Conservation (phyloP, 1,140 invertebrate species). For the Meloidogyne exigua region DNA sequence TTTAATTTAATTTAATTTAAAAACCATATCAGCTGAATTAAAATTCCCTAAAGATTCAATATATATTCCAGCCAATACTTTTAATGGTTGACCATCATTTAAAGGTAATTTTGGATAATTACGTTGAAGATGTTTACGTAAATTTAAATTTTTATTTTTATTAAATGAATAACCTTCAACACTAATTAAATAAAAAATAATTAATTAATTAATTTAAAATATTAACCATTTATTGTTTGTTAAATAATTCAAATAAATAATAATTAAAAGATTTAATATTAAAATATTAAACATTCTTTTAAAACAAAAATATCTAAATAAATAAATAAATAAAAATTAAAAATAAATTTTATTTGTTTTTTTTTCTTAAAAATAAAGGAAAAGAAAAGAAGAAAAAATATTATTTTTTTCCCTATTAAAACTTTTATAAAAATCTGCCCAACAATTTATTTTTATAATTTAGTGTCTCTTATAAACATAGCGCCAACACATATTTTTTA, state of each 20-base stretch:
- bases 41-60: conserved; percentile 54
- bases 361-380: too few relatives aligned
- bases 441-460: too few relatives aligned
- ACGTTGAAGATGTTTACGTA: conserved; percentile 33
- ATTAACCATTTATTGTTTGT: background rate
- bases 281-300: background rate
- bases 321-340: background rate
- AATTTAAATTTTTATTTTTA: background rate
- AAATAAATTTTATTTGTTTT: too few relatives aligned
- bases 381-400: background rate
- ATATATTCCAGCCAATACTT: conserved; percentile 54
- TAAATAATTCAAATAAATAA: background rate
- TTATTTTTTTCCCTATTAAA: background rate
- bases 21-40: conserved; percentile 18
- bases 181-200: background rate
- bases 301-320: background rate
- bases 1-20: background rate
- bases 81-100: conserved; percentile 34
- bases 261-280: background rate
- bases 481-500: too few relatives aligned
- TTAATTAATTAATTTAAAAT: conserved; percentile 1
- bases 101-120: conserved; percentile 30
- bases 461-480: too few relatives aligned
- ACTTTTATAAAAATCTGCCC: too few relatives aligned
- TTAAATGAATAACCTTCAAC: too few relatives aligned